These are phyloP conservation scores for Platerodrilus igneus DNA, from an alignment of 2,888 invertebrate species.

Conservation along the genomic window DNA sequence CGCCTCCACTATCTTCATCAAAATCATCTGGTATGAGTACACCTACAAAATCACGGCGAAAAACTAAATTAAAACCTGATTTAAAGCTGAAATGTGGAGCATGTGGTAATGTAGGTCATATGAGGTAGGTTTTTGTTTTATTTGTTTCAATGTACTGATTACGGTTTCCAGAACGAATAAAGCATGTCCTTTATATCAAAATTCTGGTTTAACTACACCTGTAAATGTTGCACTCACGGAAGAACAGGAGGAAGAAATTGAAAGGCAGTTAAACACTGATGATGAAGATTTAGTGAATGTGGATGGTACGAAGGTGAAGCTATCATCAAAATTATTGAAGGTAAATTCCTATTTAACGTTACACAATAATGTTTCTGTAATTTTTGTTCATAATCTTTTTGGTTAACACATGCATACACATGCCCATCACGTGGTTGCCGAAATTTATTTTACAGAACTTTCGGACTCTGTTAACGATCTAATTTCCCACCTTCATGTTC, in stretches of 20 bases:
- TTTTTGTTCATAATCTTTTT: too few relatives aligned
- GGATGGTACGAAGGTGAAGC: slow-evolving; percentile 89
- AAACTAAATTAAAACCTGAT: slow-evolving; percentile 83
- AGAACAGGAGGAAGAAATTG: slow-evolving; percentile 77
- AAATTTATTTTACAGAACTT: too few relatives aligned
- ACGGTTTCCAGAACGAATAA: slow-evolving; percentile 74
- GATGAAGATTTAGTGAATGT: slow-evolving; percentile 87
- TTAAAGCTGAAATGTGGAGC: slow-evolving; percentile 94
- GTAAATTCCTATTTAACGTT: slow-evolving; percentile 41
- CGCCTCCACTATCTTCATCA: slow-evolving; percentile 26
- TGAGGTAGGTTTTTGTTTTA: slow-evolving; percentile 48
- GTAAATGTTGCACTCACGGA: slow-evolving; percentile 71
- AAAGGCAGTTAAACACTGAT: slow-evolving; percentile 70
- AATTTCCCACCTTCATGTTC: too few relatives aligned
- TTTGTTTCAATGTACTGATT: slow-evolving; percentile 3
- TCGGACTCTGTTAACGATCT: too few relatives aligned
- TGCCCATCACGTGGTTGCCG: too few relatives aligned
- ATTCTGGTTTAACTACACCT: slow-evolving; percentile 56
- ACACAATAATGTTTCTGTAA: slow-evolving; percentile 8
- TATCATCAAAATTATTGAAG: slow-evolving; percentile 83
- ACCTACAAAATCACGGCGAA: slow-evolving; percentile 63
- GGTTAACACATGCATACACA: too few relatives aligned
- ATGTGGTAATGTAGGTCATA: slow-evolving; percentile 82
- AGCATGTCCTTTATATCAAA: slow-evolving; percentile 91
- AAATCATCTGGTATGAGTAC: slow-evolving; percentile 46